Evolutionary conservation across 2,888 invertebrate species (phyloP), one percentile per base, ranked within the genome.

Genomic region (Aporophyla nigra): DNA sequence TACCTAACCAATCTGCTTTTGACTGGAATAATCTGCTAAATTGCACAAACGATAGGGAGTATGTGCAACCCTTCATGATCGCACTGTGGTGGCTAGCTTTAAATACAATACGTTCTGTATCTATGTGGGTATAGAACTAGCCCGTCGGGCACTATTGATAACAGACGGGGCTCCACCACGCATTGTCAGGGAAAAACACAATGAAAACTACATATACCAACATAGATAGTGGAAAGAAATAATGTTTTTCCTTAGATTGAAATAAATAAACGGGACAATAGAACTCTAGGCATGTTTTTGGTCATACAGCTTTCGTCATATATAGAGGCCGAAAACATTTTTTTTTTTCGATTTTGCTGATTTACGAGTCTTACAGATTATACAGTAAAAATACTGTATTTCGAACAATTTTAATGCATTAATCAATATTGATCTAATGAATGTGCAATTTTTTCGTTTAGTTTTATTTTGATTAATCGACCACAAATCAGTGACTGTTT

Each of bases 91-190:
- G 71, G 81, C 77, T 77, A 81, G 74, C 74, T 74, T 66, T 74
- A 74, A 80, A 84, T 77, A 83, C 85, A 84, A 83, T 62, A 65
- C 68, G 33, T 59, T 62, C 54, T 58, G 46, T 77, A 58, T 71
- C 16, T 71, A 67, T 40, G 16, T 71, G 40, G 21, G 14, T 54
- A 53, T n/a, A 59, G 19, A 61, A 53, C 61, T 59, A 69, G 74
- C 68, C 73, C 78, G 69, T 69, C 73, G 84, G 84, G 83, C 68
- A 69, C 83, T 81, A 83, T 84, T 84, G 83, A 78, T 78, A 83
- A 59, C 81, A 72, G 65, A 77, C 77, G 69, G 49, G 68, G 68
- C 71, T 78, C 74, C 62, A 65, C 80, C 40, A 76, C 62, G 63
- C 74, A 83, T 84, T 84, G 75, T 83, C 71, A 83, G 75, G 68